These are phyloP conservation scores for Diplodus sargus DNA, from an alignment of 2,797 vertebrate species.

Conservation along the genomic window DNA sequence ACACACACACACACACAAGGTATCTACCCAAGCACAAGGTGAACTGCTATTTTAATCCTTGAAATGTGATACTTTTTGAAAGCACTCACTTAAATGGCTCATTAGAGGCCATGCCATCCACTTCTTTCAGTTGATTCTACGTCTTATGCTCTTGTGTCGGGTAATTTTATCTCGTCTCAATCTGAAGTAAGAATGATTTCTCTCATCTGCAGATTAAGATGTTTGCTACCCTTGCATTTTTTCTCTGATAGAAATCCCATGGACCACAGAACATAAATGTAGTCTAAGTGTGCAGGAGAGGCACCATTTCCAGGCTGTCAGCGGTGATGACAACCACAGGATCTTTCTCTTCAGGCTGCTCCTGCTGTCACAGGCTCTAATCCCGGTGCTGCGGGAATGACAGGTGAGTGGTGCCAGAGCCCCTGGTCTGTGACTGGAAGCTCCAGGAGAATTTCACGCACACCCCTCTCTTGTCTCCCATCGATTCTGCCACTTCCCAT, in stretches of 20 bases:
- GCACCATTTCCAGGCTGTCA: conserved; percentile 71
- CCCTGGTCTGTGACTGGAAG: conserved; percentile 80
- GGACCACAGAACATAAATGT: conserved; percentile 11
- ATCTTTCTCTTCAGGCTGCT: conserved; percentile 68
- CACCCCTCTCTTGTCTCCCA: conserved; percentile 82
- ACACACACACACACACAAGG: not conserved
- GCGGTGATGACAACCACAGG: conserved; percentile 61
- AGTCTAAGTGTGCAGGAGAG: conserved; percentile 46
- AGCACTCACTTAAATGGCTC: conserved; percentile 61
- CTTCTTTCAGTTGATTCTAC: conserved; percentile 39
- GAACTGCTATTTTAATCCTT: conserved; percentile 71
- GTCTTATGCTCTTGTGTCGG: conserved; percentile 31
- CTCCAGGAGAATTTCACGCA: conserved; percentile 76
- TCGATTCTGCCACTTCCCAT: conserved; percentile 88
- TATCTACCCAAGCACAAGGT: conserved; percentile 61
- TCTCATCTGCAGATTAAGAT: conserved; percentile 9
- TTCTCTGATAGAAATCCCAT: not conserved
- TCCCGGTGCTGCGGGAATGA: conserved; percentile 77
- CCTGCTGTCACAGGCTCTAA: conserved; percentile 75
- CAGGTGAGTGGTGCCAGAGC: conserved; percentile 82
- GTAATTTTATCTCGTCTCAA: conserved; percentile 33
- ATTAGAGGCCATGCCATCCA: conserved; percentile 42
- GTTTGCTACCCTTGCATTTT: conserved; percentile 6
- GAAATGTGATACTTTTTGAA: conserved; percentile 64
- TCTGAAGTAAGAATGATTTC: conserved; percentile 19